Conservation (phyloP, 2,113 vertebrate species). For the Vidua chalybeata region DNA sequence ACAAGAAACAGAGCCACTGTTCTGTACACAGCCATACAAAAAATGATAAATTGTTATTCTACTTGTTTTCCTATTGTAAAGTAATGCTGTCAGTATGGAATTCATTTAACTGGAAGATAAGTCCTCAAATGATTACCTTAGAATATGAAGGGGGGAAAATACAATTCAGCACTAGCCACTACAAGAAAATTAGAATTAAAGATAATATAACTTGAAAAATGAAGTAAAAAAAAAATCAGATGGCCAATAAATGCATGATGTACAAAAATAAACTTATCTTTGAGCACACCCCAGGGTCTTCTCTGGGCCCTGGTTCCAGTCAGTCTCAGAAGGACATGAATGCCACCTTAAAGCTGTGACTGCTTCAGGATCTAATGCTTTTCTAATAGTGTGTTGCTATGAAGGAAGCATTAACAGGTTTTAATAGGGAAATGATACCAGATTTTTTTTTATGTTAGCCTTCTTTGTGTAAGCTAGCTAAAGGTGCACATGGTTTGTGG, state of each 20-base stretch:
- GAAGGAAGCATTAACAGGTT: not conserved
- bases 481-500: not conserved
- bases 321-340: not conserved
- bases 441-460: not conserved
- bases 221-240: not conserved
- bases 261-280: not conserved
- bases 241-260: not conserved
- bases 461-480: not conserved
- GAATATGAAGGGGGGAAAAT: not conserved
- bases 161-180: not conserved
- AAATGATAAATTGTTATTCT: constrained; percentile 46
- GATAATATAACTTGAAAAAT: not conserved
- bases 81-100: constrained; percentile 27
- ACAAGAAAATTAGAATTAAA: not conserved
- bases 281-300: not conserved
- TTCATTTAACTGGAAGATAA: constrained; percentile 37
- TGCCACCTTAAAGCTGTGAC: not conserved
- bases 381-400: not conserved
- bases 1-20: constrained; percentile 39
- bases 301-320: not conserved
- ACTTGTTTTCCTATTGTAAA: constrained; percentile 46
- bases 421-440: not conserved
- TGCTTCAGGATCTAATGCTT: not conserved
- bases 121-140: constrained; percentile 19
- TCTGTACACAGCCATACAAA: constrained; percentile 23